Conservation (phyloP, 2,888 invertebrate species). For the Torymus aiolomorphi region DNA sequence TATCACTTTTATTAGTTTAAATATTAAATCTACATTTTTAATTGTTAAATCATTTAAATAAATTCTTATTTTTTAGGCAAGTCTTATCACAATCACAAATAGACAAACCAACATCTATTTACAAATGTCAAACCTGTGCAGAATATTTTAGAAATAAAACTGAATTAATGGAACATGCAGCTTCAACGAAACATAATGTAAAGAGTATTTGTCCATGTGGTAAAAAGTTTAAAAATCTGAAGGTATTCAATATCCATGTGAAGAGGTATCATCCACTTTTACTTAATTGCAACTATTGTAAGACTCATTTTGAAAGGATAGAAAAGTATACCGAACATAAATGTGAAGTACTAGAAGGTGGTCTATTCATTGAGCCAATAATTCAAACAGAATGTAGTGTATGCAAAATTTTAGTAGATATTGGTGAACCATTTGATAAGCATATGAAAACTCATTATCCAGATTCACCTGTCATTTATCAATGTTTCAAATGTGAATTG, state of each 20-base stretch:
- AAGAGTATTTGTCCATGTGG: conserved; percentile 62
- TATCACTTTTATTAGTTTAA: conserved; percentile 20
- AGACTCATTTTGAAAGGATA: conserved; percentile 57
- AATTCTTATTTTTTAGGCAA: conserved; percentile 47
- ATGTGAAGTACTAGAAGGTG: conserved; percentile 57
- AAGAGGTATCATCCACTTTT: conserved; percentile 57
- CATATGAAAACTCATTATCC: conserved; percentile 63
- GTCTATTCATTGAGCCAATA: conserved; percentile 53
- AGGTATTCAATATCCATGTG: conserved; percentile 60
- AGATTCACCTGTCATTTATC: conserved; percentile 55
- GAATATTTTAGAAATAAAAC: conserved; percentile 46
- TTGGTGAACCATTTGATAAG: conserved; percentile 61
- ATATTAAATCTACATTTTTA: neutral
- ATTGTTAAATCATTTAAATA: conserved; percentile 6
- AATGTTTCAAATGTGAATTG: conserved; percentile 64
- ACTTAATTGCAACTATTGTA: conserved; percentile 65
- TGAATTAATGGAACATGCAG: conserved; percentile 47
- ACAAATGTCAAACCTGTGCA: conserved; percentile 53
- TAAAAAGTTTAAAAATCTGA: conserved; percentile 59
- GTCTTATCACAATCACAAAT: conserved; percentile 29
- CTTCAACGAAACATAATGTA: conserved; percentile 53
- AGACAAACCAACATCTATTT: conserved; percentile 7
- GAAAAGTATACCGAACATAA: conserved; percentile 61
- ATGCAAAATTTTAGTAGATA: conserved; percentile 57
- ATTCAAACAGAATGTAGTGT: conserved; percentile 58